A percentile compares a stretch with the other conserved stretches of the same genome.
Conservation (phyloP, 2,113 vertebrate species). For the Psephotus haematonotus region DNA sequence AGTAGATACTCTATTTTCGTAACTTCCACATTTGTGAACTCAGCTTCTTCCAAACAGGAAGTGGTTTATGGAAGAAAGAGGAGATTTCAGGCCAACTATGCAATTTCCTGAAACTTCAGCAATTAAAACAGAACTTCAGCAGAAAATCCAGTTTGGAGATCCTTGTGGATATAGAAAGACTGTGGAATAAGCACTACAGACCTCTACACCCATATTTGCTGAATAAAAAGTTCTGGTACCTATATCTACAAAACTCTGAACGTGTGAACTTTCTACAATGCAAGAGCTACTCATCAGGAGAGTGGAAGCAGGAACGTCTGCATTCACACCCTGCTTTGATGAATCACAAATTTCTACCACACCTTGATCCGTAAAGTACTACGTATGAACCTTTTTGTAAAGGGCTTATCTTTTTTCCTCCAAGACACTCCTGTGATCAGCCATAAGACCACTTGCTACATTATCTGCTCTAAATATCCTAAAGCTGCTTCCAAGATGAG, state of each 20-base stretch:
- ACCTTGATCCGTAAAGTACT: not conserved
- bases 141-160: not conserved
- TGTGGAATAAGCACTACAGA: not conserved
- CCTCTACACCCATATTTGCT: not conserved
- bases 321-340: not conserved
- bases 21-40: conserved; percentile 34
- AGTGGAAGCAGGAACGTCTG: not conserved
- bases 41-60: conserved; percentile 41
- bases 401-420: not conserved
- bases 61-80: conserved; percentile 8
- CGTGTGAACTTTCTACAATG: not conserved
- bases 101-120: conserved; percentile 31
- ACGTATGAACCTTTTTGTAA: not conserved
- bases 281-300: not conserved
- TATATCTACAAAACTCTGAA: not conserved
- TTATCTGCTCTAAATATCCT: not conserved
- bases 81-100: conserved; percentile 7
- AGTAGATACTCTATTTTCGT: not conserved
- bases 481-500: not conserved
- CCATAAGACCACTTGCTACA: not conserved
- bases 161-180: not conserved
- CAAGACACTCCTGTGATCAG: not conserved
- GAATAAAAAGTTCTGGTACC: not conserved
- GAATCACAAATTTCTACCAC: not conserved
- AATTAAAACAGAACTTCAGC: conserved; percentile 20